Conservation (phyloP, 2,888 invertebrate species). For the Cylloceria caligata region DNA sequence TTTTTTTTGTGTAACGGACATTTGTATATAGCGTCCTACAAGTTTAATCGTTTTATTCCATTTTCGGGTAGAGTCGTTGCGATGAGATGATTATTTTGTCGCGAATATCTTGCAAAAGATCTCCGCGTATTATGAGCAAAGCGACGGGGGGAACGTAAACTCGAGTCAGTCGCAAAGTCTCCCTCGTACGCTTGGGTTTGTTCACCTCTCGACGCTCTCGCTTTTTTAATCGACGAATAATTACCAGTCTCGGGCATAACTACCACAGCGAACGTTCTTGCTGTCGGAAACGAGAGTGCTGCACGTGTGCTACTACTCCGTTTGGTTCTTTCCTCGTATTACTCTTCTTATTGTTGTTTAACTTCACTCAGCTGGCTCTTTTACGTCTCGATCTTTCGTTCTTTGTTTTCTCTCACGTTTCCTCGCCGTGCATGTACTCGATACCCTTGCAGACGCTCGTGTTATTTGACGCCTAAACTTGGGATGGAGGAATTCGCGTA, state of each 20-base stretch:
- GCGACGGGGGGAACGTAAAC: slow-evolving; percentile 1
- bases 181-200: slow-evolving; percentile 35
- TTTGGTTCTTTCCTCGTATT: neutral
- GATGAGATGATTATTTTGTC: neutral
- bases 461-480: neutral
- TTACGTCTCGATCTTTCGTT: neutral
- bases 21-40: neutral
- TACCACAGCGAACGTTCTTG: neutral
- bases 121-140: neutral
- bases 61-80: neutral
- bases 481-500: slow-evolving; percentile 11
- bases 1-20: too few relatives aligned
- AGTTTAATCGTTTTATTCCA: neutral
- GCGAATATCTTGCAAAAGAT: neutral
- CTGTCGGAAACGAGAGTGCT: slow-evolving; percentile 17
- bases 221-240: slow-evolving; percentile 60
- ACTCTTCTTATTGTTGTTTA: neutral
- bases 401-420: slow-evolving; percentile 10
- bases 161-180: neutral
- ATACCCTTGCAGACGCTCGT: neutral
- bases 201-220: slow-evolving; percentile 51
- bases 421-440: neutral
- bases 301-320: slow-evolving; percentile 20
- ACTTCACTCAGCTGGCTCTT: slow-evolving; percentile 18
- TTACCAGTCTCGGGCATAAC: slow-evolving; percentile 33